Percentiles rank a stretch among this genome's conserved stretches.
These are phyloP conservation scores for Lepilemur ruficaudatus DNA, from an alignment of 2,797 vertebrate species.

Conservation along the genomic window DNA sequence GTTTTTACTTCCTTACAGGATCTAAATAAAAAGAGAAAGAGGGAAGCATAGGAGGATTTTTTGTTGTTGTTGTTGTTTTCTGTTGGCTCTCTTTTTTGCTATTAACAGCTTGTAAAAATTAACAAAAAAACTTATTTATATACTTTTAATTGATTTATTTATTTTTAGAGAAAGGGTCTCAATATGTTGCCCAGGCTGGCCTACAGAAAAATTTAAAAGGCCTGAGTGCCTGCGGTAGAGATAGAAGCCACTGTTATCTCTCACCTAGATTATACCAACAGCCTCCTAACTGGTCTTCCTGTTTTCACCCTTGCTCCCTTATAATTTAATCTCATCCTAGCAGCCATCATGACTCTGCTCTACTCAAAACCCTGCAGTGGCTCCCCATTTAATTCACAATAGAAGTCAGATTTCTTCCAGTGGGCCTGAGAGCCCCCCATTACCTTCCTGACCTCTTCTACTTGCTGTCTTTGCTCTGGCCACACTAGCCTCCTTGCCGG, in stretches of 20 bases:
- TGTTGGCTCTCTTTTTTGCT: background rate
- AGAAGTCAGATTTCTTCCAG: background rate
- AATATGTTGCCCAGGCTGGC: background rate
- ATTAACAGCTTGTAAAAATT: background rate
- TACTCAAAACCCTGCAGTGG: background rate
- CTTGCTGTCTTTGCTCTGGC: background rate
- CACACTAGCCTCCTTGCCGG: background rate
- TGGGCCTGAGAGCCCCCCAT: background rate
- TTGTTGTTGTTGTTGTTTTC: background rate
- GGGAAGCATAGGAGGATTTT: background rate
- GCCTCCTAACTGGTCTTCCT: background rate
- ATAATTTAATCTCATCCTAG: background rate
- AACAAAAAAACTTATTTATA: background rate
- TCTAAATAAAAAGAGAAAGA: background rate
- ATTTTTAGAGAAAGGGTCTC: background rate
- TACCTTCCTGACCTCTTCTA: background rate
- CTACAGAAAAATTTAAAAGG: background rate
- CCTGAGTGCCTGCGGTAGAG: background rate
- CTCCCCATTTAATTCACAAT: background rate
- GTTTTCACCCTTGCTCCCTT: background rate
- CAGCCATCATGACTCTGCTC: background rate
- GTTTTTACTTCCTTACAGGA: background rate
- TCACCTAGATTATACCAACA: background rate
- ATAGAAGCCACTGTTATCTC: background rate
- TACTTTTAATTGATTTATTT: background rate